Conservation (phyloP, 2,888 invertebrate species). For the Trichogramma dendrolimi region DNA sequence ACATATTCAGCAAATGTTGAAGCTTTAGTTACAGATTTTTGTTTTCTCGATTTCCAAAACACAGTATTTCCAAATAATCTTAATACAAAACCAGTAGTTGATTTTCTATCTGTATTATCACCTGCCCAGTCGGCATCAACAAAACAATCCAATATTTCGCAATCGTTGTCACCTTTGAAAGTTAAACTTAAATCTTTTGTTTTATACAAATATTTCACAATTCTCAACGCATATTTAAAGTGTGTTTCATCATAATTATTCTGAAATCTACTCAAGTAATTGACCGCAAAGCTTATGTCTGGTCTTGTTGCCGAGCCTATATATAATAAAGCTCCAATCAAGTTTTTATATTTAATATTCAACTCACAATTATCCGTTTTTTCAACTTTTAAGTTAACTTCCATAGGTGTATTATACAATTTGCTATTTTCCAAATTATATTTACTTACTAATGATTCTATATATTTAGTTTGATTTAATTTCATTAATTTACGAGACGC, state of each 20-base stretch:
- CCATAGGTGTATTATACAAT: slow-evolving; percentile 15
- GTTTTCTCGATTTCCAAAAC: slow-evolving; percentile 28
- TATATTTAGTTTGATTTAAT: slow-evolving; percentile 15
- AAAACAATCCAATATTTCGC: slow-evolving; percentile 19
- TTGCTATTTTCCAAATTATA: slow-evolving; percentile 17
- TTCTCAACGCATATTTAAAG: slow-evolving; percentile 22
- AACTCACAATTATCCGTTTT: not conserved
- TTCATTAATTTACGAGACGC: slow-evolving; percentile 4
- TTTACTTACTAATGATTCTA: slow-evolving; percentile 16
- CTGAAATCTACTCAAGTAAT: slow-evolving; percentile 26
- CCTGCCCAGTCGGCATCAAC: slow-evolving; percentile 15
- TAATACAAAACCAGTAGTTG: slow-evolving; percentile 1
- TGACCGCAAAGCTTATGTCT: slow-evolving; percentile 23
- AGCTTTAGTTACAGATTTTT: slow-evolving; percentile 26
- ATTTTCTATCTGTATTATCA: not conserved
- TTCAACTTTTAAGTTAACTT: slow-evolving; percentile 10
- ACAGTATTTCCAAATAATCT: slow-evolving; percentile 25
- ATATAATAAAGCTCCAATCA: slow-evolving; percentile 16
- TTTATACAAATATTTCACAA: slow-evolving; percentile 23
- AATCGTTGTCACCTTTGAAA: slow-evolving; percentile 8
- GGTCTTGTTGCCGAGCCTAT: slow-evolving; percentile 15
- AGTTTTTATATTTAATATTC: slow-evolving; percentile 7
- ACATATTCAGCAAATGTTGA: slow-evolving; percentile 30
- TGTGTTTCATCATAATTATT: too few species aligned
- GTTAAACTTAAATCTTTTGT: slow-evolving; percentile 24